phyloP scores from a whole-genome alignment of 2,113 vertebrate species.

The Murina feae region DNA sequence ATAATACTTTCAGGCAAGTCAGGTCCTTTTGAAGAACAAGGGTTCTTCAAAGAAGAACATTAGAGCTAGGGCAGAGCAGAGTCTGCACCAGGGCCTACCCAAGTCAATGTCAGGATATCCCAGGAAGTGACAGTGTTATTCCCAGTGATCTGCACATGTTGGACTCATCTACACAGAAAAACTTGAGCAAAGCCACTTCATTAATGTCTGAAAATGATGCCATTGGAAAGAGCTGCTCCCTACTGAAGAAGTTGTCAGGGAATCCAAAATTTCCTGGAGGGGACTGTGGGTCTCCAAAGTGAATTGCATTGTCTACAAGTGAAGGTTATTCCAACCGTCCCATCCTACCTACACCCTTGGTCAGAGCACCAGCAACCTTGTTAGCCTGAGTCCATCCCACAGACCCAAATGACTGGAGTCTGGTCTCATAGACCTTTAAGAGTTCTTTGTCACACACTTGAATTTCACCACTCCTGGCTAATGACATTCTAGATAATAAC shows the following conservation, averaged over 20 bases:
- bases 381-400: not conserved
- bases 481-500: not conserved
- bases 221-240: not conserved
- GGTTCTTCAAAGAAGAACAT: not conserved
- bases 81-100: not conserved
- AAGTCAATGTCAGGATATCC: not conserved
- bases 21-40: not conserved
- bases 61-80: not conserved
- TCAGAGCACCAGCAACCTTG: not conserved
- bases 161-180: not conserved
- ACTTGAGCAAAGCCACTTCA: not conserved
- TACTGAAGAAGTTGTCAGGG: not conserved
- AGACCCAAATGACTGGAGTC: not conserved
- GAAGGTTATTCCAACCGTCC: too few species aligned
- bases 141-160: not conserved
- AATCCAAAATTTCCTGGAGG: not conserved
- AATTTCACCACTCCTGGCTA: not conserved
- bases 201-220: not conserved
- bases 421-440: not conserved
- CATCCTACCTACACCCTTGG: too few species aligned
- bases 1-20: not conserved
- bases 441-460: not conserved
- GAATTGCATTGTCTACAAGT: not conserved
- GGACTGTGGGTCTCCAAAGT: not conserved
- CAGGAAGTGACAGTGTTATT: not conserved